These are phyloP conservation scores for Andrena fulva DNA, from an alignment of 2,888 invertebrate genomes.

Conservation along the genomic window DNA sequence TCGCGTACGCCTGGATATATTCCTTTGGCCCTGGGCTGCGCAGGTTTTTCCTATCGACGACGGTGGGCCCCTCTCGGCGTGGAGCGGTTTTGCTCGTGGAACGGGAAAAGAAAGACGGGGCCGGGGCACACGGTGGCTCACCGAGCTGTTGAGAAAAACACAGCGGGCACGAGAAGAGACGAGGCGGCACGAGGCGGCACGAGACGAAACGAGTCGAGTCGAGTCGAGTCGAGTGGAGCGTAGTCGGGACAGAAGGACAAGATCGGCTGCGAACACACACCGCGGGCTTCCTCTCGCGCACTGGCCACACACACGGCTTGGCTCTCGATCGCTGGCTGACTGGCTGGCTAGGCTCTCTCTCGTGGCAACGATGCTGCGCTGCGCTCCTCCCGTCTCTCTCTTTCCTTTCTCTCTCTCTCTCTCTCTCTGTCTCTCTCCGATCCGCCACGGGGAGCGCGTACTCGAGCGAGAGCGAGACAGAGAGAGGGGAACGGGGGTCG, in stretches of 20 bases:
- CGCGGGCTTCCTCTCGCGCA: slow-evolving; percentile 79
- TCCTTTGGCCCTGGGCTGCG: too few relatives aligned
- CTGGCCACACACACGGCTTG: slow-evolving; percentile 70
- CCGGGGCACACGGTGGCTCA: slow-evolving; percentile 38
- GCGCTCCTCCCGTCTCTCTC: slow-evolving; percentile 47
- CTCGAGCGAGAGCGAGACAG: slow-evolving; percentile 40
- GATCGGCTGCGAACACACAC: slow-evolving; percentile 72
- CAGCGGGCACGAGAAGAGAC: slow-evolving; percentile 31
- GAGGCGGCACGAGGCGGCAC: slow-evolving; percentile 27
- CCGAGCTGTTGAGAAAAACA: slow-evolving; percentile 51
- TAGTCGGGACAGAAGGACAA: slow-evolving; percentile 59
- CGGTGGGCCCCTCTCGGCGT: background rate
- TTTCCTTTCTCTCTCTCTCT: slow-evolving; percentile 40
- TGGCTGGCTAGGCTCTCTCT: slow-evolving; percentile 48
- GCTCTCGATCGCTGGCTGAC: slow-evolving; percentile 4
- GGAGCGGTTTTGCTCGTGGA: slow-evolving; percentile 20
- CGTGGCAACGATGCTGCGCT: slow-evolving; percentile 62
- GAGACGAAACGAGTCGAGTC: slow-evolving; percentile 38
- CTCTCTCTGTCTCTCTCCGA: slow-evolving; percentile 55
- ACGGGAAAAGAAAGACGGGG: slow-evolving; percentile 34
- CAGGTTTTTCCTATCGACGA: background rate
- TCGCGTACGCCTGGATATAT: too few relatives aligned
- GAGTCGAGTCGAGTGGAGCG: slow-evolving; percentile 40
- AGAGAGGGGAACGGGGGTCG: slow-evolving; percentile 10
- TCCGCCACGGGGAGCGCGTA: slow-evolving; percentile 42